phyloP scores from a whole-genome alignment of 2,113 vertebrate species.

The Nothobranchius furzeri region DNA sequence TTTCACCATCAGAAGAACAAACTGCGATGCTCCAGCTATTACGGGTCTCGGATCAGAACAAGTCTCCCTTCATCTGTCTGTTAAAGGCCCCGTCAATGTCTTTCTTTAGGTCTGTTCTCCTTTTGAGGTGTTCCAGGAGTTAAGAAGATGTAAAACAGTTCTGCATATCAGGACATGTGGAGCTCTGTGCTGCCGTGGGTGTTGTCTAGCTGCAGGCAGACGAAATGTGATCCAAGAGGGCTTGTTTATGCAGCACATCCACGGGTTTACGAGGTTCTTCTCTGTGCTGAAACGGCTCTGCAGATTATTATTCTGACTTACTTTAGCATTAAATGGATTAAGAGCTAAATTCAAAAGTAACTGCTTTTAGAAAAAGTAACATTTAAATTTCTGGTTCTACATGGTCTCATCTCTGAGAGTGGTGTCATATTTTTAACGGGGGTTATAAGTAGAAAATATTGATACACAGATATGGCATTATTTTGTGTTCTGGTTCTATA shows the following conservation, averaged over 20 bases:
- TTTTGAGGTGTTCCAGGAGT: neutral
- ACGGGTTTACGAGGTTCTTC: neutral
- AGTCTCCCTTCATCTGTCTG: neutral
- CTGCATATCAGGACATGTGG: neutral
- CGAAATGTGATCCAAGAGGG: slow-evolving; percentile 9
- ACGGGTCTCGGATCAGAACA: neutral
- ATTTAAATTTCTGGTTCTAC: too few relatives aligned
- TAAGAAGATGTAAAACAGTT: slow-evolving; percentile 1
- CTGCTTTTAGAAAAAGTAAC: too few relatives aligned
- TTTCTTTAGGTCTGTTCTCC: neutral
- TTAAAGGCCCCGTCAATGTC: neutral
- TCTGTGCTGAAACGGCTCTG: neutral
- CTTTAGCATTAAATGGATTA: neutral
- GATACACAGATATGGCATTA: too few relatives aligned
- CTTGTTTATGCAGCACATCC: neutral
- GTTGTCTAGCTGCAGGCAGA: slow-evolving; percentile 20
- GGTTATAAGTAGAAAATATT: too few relatives aligned
- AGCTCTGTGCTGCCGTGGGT: slow-evolving; percentile 5
- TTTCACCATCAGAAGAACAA: slow-evolving; percentile 7
- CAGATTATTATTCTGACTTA: neutral
- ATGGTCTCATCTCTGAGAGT: too few relatives aligned
- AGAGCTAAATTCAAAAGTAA: neutral
- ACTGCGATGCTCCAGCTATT: neutral
- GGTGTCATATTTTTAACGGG: too few relatives aligned
- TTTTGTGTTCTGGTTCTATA: too few relatives aligned